Conservation (phyloP, 2,113 vertebrate genomes). For the Vulpes lagopus region DNA sequence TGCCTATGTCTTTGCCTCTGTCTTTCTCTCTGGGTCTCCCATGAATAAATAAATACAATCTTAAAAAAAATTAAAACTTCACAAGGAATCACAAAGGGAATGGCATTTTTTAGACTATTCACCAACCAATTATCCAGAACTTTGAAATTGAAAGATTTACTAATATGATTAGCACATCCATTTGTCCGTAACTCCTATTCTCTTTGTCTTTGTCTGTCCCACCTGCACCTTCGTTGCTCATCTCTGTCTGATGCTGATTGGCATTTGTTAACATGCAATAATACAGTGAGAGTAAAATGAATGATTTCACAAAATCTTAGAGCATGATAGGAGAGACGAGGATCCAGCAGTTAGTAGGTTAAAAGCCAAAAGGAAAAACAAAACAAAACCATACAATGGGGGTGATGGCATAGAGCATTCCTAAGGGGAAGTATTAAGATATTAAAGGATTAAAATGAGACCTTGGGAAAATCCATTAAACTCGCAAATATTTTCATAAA, state of each 20-base stretch:
- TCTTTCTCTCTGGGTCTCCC: too few relatives aligned
- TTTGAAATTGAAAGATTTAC: background rate
- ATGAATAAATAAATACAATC: too few relatives aligned
- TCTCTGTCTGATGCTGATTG: background rate
- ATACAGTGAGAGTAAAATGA: background rate
- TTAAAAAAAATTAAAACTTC: background rate
- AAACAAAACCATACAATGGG: background rate
- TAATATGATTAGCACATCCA: background rate
- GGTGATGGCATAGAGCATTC: background rate
- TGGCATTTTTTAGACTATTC: background rate
- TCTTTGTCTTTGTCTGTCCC: background rate
- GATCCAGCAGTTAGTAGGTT: background rate
- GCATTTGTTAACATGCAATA: background rate
- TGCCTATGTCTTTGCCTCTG: too few relatives aligned
- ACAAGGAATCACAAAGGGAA: background rate
- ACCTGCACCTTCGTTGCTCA: background rate
- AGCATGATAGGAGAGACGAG: background rate
- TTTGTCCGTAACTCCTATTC: background rate
- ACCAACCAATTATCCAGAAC: background rate
- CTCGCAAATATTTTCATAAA: background rate
- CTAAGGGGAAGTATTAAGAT: background rate
- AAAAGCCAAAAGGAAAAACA: background rate
- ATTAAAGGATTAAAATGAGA: background rate
- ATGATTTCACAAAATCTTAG: background rate
- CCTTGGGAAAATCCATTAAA: slow-evolving; percentile 26